These are phyloP conservation scores for Temnothorax longispinosus DNA, from an alignment of 1,140 invertebrate genomes.

Conservation along the genomic window DNA sequence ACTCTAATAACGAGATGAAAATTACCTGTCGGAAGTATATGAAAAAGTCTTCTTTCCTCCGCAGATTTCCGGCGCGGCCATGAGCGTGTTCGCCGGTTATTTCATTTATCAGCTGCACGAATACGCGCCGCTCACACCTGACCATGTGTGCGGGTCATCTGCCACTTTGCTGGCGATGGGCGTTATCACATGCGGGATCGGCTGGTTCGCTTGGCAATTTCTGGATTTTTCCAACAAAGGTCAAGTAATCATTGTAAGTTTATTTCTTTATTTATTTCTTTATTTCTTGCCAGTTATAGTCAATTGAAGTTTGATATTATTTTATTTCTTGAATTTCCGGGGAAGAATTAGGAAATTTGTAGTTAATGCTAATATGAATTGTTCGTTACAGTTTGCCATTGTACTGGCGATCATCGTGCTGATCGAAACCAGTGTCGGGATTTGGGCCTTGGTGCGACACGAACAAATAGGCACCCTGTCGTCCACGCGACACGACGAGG, in stretches of 20 bases:
- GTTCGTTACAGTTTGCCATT: slow-evolving; percentile 82
- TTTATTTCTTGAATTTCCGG: slow-evolving; percentile 16
- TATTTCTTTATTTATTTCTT: slow-evolving; percentile 33
- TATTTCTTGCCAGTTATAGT: no score
- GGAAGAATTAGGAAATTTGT: slow-evolving; percentile 3
- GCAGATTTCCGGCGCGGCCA: slow-evolving; percentile 86
- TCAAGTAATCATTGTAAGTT: slow-evolving; percentile 85
- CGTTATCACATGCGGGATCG: slow-evolving; percentile 84
- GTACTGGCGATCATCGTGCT: slow-evolving; percentile 83
- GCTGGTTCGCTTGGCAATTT: slow-evolving; percentile 86
- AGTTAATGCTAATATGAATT: slow-evolving; percentile 9
- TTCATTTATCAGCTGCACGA: slow-evolving; percentile 86
- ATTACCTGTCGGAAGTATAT: neutral
- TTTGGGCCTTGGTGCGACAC: slow-evolving; percentile 87
- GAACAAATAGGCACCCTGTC: slow-evolving; percentile 85
- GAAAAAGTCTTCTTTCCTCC: slow-evolving; percentile 61
- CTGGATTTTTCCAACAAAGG: slow-evolving; percentile 84
- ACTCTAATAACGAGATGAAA: neutral
- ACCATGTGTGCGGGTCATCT: slow-evolving; percentile 84
- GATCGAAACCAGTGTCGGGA: slow-evolving; percentile 84
- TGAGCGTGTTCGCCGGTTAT: slow-evolving; percentile 84
- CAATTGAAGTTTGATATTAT: no score
- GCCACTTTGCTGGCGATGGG: slow-evolving; percentile 85
- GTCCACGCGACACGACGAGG: slow-evolving; percentile 80
- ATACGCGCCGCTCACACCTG: slow-evolving; percentile 84